Evolutionary conservation across 2,888 invertebrate species (phyloP).

Genomic region (Augochlorella aurata): DNA sequence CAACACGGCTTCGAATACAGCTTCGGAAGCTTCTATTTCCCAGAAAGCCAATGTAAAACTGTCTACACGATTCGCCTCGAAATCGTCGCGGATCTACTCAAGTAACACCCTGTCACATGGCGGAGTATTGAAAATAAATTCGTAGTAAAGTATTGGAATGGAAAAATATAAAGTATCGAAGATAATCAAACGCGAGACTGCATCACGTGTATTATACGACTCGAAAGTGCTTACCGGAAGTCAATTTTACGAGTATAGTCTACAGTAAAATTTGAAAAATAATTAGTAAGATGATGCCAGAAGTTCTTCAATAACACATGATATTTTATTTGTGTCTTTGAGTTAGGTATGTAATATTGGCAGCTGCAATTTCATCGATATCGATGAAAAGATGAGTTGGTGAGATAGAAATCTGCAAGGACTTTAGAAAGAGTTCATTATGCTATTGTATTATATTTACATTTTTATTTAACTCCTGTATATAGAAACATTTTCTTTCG

Average conservation of each 20-base stretch:
- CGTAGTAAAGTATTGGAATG: too few relatives aligned
- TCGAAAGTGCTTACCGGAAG: neutral
- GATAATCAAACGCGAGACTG: too few relatives aligned
- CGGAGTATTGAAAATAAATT: neutral
- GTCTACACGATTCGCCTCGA: neutral
- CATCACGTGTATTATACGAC: too few relatives aligned
- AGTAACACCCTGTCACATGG: neutral
- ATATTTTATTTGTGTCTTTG: neutral
- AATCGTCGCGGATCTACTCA: slow-evolving; percentile 9
- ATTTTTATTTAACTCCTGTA: too few relatives aligned
- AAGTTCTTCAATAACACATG: neutral
- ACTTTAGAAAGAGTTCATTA: too few relatives aligned
- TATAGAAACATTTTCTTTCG: too few relatives aligned
- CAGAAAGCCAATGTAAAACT: neutral
- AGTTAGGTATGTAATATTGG: neutral
- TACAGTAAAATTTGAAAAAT: neutral
- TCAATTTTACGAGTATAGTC: neutral
- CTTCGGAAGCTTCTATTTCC: neutral
- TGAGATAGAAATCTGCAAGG: too few relatives aligned
- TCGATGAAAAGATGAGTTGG: too few relatives aligned
- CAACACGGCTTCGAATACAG: slow-evolving; percentile 16
- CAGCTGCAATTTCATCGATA: too few relatives aligned
- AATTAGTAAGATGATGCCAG: neutral
- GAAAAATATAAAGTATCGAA: too few relatives aligned
- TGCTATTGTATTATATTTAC: too few relatives aligned